Conservation (phyloP, 2,113 vertebrate genomes). For the Triplophysa dalaica region DNA sequence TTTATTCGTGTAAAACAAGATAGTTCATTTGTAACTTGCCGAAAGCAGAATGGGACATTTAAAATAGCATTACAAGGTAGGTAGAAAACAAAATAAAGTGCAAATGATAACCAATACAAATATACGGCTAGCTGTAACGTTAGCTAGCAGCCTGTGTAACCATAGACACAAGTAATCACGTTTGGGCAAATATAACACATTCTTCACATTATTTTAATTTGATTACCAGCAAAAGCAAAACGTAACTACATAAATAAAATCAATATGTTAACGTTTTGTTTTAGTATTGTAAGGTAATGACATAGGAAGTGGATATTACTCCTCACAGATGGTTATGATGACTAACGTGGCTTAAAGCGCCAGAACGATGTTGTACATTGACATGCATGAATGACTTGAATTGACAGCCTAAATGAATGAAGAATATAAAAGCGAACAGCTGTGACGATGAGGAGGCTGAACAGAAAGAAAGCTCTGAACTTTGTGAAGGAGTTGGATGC, state of each 20-base stretch:
- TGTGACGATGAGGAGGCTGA: constrained; percentile 90
- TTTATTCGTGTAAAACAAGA: neutral
- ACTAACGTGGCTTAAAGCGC: neutral
- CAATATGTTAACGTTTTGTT: neutral
- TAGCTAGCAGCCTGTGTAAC: constrained; percentile 18
- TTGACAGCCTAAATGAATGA: constrained; percentile 59
- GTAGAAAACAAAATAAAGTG: neutral
- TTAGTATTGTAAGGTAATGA: neutral
- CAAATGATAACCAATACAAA: neutral
- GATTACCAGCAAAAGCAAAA: neutral
- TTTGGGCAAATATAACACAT: neutral
- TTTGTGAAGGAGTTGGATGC: constrained; percentile 95
- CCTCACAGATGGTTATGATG: neutral
- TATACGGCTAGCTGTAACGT: constrained; percentile 8
- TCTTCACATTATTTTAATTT: too few species aligned
- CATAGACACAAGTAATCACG: neutral
- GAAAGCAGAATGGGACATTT: constrained; percentile 3
- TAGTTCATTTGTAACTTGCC: neutral
- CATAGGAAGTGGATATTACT: neutral
- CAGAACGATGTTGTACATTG: neutral
- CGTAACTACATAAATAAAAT: neutral
- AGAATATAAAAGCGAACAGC: constrained; percentile 61
- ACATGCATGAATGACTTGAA: neutral
- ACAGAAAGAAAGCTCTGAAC: constrained; percentile 91
- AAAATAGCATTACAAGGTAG: constrained; percentile 30